Percentiles rank a stretch among this genome's conserved stretches.
Evolutionary conservation across 2,797 vertebrate genomes (phyloP).

Genomic region (Microchirus variegatus): DNA sequence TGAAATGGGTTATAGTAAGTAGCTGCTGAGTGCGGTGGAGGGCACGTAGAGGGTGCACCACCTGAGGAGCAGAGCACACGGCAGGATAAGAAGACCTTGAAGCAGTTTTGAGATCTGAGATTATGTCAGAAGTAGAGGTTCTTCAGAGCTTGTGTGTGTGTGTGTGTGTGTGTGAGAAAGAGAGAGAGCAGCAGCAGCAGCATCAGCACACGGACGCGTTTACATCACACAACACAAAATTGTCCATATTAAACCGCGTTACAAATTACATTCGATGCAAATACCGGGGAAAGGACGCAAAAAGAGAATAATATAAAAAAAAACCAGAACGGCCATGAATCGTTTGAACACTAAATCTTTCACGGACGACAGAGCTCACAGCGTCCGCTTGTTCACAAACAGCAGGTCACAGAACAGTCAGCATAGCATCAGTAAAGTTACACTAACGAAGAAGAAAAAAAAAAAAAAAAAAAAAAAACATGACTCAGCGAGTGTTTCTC

Average conservation of each 20-base stretch:
- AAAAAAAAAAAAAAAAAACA: slow-evolving; percentile 38
- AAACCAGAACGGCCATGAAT: slow-evolving; percentile 35
- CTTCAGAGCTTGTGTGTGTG: too few relatives aligned
- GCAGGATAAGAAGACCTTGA: slow-evolving; percentile 39
- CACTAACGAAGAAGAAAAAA: slow-evolving; percentile 6
- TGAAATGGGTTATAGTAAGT: slow-evolving; percentile 43
- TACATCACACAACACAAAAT: slow-evolving; percentile 54
- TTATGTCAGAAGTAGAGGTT: too few relatives aligned
- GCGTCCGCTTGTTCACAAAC: slow-evolving; percentile 11
- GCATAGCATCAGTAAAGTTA: slow-evolving; percentile 33
- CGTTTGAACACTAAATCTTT: slow-evolving; percentile 35
- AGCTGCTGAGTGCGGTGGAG: slow-evolving; percentile 40
- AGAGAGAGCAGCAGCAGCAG: too few relatives aligned
- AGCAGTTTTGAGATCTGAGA: slow-evolving; percentile 24
- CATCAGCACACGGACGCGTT: slow-evolving; percentile 50
- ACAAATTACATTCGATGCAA: slow-evolving; percentile 32
- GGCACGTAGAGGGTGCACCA: slow-evolving; percentile 50
- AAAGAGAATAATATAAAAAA: not conserved
- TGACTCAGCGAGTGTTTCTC: slow-evolving; percentile 51
- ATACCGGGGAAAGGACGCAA: slow-evolving; percentile 19
- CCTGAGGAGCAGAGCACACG: slow-evolving; percentile 60
- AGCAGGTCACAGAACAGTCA: slow-evolving; percentile 53
- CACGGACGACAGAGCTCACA: slow-evolving; percentile 26
- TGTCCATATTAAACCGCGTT: slow-evolving; percentile 34
- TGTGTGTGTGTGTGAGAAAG: slow-evolving; percentile 13